Evolutionary conservation across 2,113 vertebrate species (phyloP).

Genomic region (Heterocephalus glaber): DNA sequence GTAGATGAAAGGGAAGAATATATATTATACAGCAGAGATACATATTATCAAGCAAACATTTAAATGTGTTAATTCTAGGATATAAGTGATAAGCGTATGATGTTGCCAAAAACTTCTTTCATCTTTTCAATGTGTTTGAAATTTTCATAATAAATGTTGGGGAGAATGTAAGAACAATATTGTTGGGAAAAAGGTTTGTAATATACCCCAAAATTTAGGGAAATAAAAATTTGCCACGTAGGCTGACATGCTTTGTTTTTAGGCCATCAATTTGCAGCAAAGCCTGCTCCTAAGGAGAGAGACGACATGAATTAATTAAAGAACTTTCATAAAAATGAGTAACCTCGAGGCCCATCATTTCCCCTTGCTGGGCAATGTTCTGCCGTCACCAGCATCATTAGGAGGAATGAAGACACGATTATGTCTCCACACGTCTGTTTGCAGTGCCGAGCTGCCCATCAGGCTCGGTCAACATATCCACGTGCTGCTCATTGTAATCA

Average conservation of each 20-base stretch:
- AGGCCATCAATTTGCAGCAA: slow-evolving; percentile 33
- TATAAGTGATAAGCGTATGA: neutral
- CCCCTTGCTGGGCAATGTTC: neutral
- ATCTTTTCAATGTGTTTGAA: neutral
- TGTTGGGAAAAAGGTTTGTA: neutral
- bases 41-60: neutral
- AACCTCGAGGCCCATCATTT: slow-evolving; percentile 27
- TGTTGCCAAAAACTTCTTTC: neutral
- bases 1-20: neutral
- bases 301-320: slow-evolving; percentile 52
- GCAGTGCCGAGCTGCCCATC: slow-evolving; percentile 41
- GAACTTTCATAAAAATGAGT: neutral
- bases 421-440: slow-evolving; percentile 35
- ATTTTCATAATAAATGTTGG: neutral
- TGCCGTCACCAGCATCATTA: slow-evolving; percentile 8
- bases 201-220: neutral
- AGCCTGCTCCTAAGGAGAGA: slow-evolving; percentile 38
- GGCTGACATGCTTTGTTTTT: neutral
- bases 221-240: neutral
- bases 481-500: slow-evolving; percentile 43
- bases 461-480: slow-evolving; percentile 58
- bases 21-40: neutral
- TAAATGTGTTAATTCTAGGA: neutral
- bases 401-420: neutral
- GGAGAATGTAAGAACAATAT: neutral